These are phyloP conservation scores for Venustoraphidia nigricollis DNA, from an alignment of 2,888 invertebrate species.

Conservation along the genomic window DNA sequence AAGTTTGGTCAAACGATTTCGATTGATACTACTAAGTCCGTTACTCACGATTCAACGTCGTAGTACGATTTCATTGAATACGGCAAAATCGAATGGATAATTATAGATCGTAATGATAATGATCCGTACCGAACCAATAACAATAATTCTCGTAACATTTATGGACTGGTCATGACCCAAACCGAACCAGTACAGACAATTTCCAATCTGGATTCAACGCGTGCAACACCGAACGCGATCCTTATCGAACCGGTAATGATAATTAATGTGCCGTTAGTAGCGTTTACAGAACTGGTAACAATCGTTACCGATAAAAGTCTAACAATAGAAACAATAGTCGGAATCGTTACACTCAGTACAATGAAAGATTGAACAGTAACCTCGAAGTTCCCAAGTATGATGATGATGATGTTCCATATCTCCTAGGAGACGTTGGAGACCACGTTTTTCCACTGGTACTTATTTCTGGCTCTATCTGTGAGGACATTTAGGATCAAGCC, in stretches of 20 bases:
- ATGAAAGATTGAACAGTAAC: constrained; percentile 7
- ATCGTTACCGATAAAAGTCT: constrained; percentile 6
- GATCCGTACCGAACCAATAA: constrained; percentile 8
- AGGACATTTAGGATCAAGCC: too few relatives aligned
- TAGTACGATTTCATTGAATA: too few relatives aligned
- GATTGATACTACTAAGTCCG: too few relatives aligned
- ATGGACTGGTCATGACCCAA: constrained; percentile 24
- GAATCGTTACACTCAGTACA: constrained; percentile 8
- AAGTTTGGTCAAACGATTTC: too few relatives aligned
- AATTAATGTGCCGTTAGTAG: constrained; percentile 9
- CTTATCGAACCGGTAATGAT: constrained; percentile 4
- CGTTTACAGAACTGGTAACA: constrained; percentile 9
- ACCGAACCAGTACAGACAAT: constrained; percentile 13
- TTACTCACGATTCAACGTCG: too few relatives aligned
- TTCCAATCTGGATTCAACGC: not conserved
- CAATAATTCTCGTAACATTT: constrained; percentile 10
- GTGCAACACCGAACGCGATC: not conserved
- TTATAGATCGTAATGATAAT: constrained; percentile 18
- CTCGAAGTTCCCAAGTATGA: too few relatives aligned
- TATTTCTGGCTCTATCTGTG: too few relatives aligned
- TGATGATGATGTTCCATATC: too few relatives aligned
- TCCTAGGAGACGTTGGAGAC: too few relatives aligned
- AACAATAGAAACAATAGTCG: constrained; percentile 9
- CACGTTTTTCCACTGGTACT: too few relatives aligned
- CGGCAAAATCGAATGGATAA: too few relatives aligned